Evolutionary conservation across 2,888 invertebrate genomes (phyloP), one percentile per base, ranked within the genome.

Genomic region (Caenorhabditis uteleia): DNA sequence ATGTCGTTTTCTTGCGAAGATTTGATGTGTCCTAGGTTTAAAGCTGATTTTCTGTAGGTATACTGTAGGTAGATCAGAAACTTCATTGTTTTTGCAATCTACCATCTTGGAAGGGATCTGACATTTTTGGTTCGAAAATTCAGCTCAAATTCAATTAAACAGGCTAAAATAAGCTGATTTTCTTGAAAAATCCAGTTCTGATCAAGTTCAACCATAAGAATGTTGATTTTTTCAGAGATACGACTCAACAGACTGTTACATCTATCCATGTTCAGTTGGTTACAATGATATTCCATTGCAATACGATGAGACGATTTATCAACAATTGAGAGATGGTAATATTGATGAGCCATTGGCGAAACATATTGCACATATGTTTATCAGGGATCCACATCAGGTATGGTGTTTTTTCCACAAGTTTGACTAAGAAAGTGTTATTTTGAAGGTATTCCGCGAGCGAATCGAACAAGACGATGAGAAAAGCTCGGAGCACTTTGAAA

Each of bases 401-500:
- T 31, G 31, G 31, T 31, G 31, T 31, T 31, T 12, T 12, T 31
- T 12, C 31, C 8, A 12, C 31, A 31, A 31, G 10, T 31, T 31
- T 31, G 31, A n/a, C 25, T 49, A 54, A 16, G 23, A 79, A 78
- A n/a, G n/a, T n/a, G n/a, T n/a, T n/a, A n/a, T n/a, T n/a, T n/a
- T n/a, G n/a, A n/a, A n/a, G n/a, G 80, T 83, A n/a, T 83, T 77
- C 73, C 90, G 91, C 20, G 98, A 98, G 85, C 93, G 93, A 84
- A 88, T 98, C 14, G 85, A 95, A 85, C 95, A 95, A 84, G 91
- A 95, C 84, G 95, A 97, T 84, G 86, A 88, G 34, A 90, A 91
- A 77, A 95, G 97, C 81, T 92, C 92, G 0, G 98, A 99, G 85
- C 98, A 98, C 85, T 99, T 99, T 87, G 98, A 99, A 88, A 84